Percentiles rank a stretch among this genome's conserved stretches.
Evolutionary conservation across 2,797 vertebrate genomes (phyloP).

Genomic region (Vultur gryphus): DNA sequence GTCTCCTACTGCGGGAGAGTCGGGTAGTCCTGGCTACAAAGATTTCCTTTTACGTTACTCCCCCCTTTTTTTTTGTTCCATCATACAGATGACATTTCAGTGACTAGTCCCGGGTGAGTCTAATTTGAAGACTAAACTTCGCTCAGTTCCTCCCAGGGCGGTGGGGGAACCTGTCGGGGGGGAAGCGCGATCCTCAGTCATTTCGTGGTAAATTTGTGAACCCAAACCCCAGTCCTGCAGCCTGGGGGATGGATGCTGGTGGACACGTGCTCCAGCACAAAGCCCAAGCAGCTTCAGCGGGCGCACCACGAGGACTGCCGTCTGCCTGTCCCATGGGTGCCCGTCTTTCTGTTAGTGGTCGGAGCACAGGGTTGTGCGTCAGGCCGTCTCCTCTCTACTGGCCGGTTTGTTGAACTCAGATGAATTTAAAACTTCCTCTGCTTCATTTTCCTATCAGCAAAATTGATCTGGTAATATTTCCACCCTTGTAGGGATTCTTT

Average conservation of each 20-base stretch:
- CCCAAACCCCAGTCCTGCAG: neutral
- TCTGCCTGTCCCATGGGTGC: neutral
- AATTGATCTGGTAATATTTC: neutral
- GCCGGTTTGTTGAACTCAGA: neutral
- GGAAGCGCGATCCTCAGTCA: neutral
- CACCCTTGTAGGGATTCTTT: neutral
- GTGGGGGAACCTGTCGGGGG: neutral
- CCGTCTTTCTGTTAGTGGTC: neutral
- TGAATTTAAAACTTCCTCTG: neutral
- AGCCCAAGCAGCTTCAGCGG: neutral
- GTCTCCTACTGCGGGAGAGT: constrained; percentile 71
- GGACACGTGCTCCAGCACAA: neutral
- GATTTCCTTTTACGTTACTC: constrained; percentile 54
- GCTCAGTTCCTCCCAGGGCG: neutral
- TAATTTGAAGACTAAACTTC: constrained; percentile 60
- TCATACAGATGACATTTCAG: constrained; percentile 50
- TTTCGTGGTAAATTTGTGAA: neutral
- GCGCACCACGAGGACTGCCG: rapidly evolving
- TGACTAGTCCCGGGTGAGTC: constrained; percentile 56
- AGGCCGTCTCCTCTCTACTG: neutral
- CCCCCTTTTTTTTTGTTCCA: neutral
- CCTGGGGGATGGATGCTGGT: neutral
- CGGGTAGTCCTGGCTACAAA: constrained; percentile 73
- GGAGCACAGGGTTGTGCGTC: neutral
- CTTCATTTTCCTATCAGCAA: neutral